Evolutionary conservation across 2,113 vertebrate genomes (phyloP), one percentile per base, ranked within the genome.

Genomic region (Peucedramus taeniatus): DNA sequence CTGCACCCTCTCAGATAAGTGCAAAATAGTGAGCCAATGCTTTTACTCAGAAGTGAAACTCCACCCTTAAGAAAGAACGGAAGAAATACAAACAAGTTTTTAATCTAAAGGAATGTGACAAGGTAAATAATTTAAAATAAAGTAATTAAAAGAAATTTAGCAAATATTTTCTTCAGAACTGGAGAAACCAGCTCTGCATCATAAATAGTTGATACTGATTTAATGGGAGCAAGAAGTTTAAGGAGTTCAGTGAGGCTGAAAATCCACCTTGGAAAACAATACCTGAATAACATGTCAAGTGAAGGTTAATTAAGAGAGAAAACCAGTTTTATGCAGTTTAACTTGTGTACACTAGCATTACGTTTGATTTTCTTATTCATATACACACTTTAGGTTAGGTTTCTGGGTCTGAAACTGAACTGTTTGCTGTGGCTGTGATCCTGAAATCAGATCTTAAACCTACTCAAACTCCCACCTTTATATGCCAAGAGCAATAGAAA

Each of bases 221-320:
- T 88, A 92, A 80, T 70, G 50, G 75, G 31, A 95, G 64, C 15
- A 77, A 70, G 40, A 95, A 63, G 47, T 78, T 94, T 87, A 77
- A 78, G 13, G 47, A 87, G 68, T 33, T 81, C 74, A 92, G 31
- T 91, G 71, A 96, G 37, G 92, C 83, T 93, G 70, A 94, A 96
- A 94, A 89, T 87, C 44, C 86, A 89, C 7, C 42, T 49, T 83
- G 18, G 44, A 79, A 86, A 92, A 95, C 76, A 86, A 47, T 74
- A 78, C 33, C 63, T 70, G 24, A 68, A 84, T 39, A 93, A 70
- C 14, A 19, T 0, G 10, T 57, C 66, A 93, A 37, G 53, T 84
- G 35, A 95, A 97, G 54, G 60, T 89, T 85, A 96, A 93, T 79
- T 59, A 74, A 92, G 44, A 92, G n/a, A 72, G 35, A 83, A 93